A percentile compares a stretch with the other conserved stretches of the same genome.
Conservation (phyloP, 2,113 vertebrate genomes). For the Mastomys natalensis region DNA sequence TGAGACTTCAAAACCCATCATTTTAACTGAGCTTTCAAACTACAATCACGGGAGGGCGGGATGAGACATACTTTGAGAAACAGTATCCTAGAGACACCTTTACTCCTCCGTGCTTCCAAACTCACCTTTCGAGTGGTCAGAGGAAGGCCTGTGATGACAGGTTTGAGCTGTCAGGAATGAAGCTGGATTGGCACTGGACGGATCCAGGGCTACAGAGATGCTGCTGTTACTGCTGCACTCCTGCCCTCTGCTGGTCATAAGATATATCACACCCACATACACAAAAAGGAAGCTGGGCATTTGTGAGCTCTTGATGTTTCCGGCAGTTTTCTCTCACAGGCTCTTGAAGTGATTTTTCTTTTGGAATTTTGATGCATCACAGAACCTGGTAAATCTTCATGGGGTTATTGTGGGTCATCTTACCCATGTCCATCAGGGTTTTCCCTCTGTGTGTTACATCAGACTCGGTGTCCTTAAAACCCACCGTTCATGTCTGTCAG, state of each 20-base stretch:
- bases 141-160: neutral
- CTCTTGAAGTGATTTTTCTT: conserved; percentile 43
- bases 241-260: conserved; percentile 58
- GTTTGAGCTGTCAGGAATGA: neutral
- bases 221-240: conserved; percentile 26
- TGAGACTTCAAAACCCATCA: neutral
- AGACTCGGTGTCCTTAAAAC: neutral
- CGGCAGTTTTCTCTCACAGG: neutral
- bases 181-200: neutral
- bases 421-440: neutral
- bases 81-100: neutral
- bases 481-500: neutral
- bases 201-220: neutral
- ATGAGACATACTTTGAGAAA: conserved; percentile 1
- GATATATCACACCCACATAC: neutral
- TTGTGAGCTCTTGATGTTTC: neutral
- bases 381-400: neutral
- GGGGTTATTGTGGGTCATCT: neutral
- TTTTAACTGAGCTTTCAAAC: conserved; percentile 37
- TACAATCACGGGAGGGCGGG: neutral
- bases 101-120: neutral
- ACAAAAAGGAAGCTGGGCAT: neutral
- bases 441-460: neutral
- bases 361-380: neutral
- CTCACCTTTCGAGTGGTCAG: neutral